Evolutionary conservation across 2,888 invertebrate genomes (phyloP).

Genomic region (Terebella lapidaria): DNA sequence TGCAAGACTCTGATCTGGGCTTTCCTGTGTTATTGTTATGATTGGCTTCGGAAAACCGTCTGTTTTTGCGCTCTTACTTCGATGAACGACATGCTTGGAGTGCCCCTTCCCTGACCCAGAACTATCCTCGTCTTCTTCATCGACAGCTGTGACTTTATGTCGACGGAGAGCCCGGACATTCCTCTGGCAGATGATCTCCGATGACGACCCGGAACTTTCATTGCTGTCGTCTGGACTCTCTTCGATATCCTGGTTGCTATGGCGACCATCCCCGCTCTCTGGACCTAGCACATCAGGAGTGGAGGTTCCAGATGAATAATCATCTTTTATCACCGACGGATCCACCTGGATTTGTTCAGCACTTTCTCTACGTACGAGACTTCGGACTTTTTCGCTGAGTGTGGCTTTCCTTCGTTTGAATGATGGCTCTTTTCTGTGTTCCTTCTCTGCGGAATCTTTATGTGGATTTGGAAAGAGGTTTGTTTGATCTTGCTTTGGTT

Average conservation of each 20-base stretch:
- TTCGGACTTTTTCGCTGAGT: too few relatives aligned
- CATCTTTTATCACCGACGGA: background rate
- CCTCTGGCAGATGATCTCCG: slow-evolving; percentile 76
- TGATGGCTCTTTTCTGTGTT: slow-evolving; percentile 35
- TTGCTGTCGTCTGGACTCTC: slow-evolving; percentile 14
- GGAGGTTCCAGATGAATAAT: background rate
- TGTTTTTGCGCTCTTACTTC: slow-evolving; percentile 19
- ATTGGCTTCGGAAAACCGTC: slow-evolving; percentile 68
- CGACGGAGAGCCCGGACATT: slow-evolving; percentile 85
- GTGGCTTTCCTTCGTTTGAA: slow-evolving; percentile 67
- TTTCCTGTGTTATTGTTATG: slow-evolving; percentile 94
- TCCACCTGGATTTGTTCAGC: slow-evolving; percentile 67
- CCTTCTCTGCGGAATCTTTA: background rate
- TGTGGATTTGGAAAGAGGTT: background rate
- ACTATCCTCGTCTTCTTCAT: slow-evolving; percentile 18
- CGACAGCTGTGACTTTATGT: slow-evolving; percentile 54
- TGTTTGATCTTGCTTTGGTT: background rate
- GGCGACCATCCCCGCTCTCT: slow-evolving; percentile 10
- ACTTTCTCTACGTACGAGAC: slow-evolving; percentile 21
- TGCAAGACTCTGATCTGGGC: slow-evolving; percentile 63
- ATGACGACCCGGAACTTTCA: slow-evolving; percentile 11
- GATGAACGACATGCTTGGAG: background rate
- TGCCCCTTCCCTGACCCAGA: slow-evolving; percentile 9
- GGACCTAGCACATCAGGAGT: background rate
- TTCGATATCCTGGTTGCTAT: slow-evolving; percentile 16